phyloP scores from a whole-genome alignment of 1,140 invertebrate species.

The Atta cephalotes region DNA sequence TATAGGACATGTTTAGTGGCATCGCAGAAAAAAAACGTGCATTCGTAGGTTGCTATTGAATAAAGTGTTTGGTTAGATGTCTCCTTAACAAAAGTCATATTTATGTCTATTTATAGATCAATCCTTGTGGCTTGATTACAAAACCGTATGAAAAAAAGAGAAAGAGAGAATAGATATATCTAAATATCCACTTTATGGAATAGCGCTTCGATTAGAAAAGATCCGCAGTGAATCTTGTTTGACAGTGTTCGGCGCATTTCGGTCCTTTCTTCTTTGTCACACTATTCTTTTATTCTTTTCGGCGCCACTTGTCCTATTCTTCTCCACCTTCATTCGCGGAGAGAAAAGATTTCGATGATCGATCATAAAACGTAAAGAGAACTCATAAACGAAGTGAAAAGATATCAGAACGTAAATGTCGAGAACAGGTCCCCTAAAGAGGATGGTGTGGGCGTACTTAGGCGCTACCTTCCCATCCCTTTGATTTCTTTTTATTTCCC shows the following conservation, averaged over 20 bases:
- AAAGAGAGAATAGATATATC: background rate
- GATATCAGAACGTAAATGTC: conserved; percentile 77
- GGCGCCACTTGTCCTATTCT: conserved; percentile 11
- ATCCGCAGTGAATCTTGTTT: conserved; percentile 59
- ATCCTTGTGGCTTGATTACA: background rate
- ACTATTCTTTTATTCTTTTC: conserved; percentile 50
- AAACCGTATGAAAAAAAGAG: conserved; percentile 8
- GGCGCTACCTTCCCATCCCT: conserved; percentile 59
- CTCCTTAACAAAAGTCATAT: conserved; percentile 21
- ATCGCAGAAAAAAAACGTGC: background rate
- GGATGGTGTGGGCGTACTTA: conserved; percentile 79
- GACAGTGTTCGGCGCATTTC: conserved; percentile 30
- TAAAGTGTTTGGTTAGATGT: conserved; percentile 30
- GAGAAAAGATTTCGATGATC: conserved; percentile 81
- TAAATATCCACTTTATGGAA: background rate
- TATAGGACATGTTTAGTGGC: background rate
- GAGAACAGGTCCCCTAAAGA: conserved; percentile 78
- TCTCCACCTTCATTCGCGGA: conserved; percentile 49
- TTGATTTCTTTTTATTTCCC: background rate
- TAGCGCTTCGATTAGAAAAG: conserved; percentile 47
- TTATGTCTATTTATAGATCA: conserved; percentile 8
- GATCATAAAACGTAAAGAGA: conserved; percentile 82
- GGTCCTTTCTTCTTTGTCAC: conserved; percentile 38
- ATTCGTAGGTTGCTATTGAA: background rate
- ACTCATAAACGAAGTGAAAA: conserved; percentile 80